These are phyloP conservation scores for Equus przewalskii DNA, from an alignment of 2,113 vertebrate species.

Conservation along the genomic window DNA sequence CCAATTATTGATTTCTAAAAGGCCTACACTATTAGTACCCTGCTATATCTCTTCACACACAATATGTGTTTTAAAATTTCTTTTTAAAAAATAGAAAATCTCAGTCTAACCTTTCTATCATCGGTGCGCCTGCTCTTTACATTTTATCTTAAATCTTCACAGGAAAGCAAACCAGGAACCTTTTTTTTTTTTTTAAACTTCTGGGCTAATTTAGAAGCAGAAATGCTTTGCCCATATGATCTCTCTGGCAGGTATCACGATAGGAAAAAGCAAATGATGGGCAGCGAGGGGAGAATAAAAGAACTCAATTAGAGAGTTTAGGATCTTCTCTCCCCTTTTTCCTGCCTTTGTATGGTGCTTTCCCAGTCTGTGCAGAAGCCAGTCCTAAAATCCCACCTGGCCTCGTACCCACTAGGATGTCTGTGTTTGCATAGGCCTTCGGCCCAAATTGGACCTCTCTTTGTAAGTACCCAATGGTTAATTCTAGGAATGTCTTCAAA, in stretches of 20 bases:
- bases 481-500: slow-evolving; percentile 54
- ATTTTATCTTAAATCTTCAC: slow-evolving; percentile 80
- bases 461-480: background rate
- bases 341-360: background rate
- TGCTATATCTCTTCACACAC: slow-evolving; percentile 84
- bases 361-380: background rate
- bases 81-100: slow-evolving; percentile 80
- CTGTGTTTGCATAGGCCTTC: slow-evolving; percentile 22
- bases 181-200: slow-evolving; percentile 66
- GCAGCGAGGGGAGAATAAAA: slow-evolving; percentile 46
- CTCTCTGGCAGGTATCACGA: slow-evolving; percentile 71
- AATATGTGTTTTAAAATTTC: slow-evolving; percentile 75
- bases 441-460: slow-evolving; percentile 9
- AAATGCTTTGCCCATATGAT: slow-evolving; percentile 69
- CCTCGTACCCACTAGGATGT: background rate
- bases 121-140: slow-evolving; percentile 78
- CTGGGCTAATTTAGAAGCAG: slow-evolving; percentile 74
- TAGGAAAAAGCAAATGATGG: slow-evolving; percentile 67
- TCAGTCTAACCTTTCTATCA: slow-evolving; percentile 77
- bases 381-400: background rate
- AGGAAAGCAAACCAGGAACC: slow-evolving; percentile 78
- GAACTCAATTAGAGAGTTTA: slow-evolving; percentile 58
- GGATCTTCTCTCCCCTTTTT: background rate
- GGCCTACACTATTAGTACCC: slow-evolving; percentile 81
- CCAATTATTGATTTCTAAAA: slow-evolving; percentile 88